Percentiles rank a stretch among this genome's conserved stretches.
Evolutionary conservation across 2,888 invertebrate species (phyloP).

Genomic region (Parelbella ahira): DNA sequence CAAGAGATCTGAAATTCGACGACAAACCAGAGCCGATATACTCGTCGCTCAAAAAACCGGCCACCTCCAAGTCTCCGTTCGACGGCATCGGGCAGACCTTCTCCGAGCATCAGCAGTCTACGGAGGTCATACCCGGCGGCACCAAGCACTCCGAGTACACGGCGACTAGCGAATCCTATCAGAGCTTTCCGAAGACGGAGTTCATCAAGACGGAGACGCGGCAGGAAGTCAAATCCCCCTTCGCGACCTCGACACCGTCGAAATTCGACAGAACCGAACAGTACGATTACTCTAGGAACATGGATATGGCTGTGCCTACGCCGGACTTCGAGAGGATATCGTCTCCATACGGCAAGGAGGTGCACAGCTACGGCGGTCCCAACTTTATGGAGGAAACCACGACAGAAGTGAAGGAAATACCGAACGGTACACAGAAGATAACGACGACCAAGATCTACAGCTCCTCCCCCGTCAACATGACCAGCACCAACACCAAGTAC

Average conservation of each 20-base stretch:
- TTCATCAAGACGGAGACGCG: conserved; percentile 54
- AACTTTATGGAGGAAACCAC: conserved; percentile 73
- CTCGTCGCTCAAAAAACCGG: conserved; percentile 55
- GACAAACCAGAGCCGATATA: conserved; percentile 66
- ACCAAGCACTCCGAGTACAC: conserved; percentile 65
- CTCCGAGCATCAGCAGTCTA: conserved; percentile 65
- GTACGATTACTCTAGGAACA: conserved; percentile 38
- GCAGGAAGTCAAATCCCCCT: conserved; percentile 63
- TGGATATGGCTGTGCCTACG: conserved; percentile 62
- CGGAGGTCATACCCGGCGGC: conserved; percentile 69
- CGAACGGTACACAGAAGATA: conserved; percentile 78
- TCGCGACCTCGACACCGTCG: conserved; percentile 58
- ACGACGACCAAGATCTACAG: conserved; percentile 80
- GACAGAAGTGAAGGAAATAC: conserved; percentile 76
- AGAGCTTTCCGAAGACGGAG: conserved; percentile 63
- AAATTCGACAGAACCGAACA: conserved; percentile 56
- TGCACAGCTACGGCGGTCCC: conserved; percentile 62
- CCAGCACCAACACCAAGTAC: conserved; percentile 71
- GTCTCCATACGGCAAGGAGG: conserved; percentile 67
- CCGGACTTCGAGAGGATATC: conserved; percentile 67
- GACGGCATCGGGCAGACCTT: conserved; percentile 69
- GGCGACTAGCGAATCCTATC: conserved; percentile 65
- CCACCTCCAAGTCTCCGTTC: conserved; percentile 40
- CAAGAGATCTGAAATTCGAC: conserved; percentile 70
- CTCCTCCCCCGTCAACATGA: conserved; percentile 76